Base-by-base conservation (phyloP, 2,113 vertebrate species). In the Triplophysa dalaica region DNA sequence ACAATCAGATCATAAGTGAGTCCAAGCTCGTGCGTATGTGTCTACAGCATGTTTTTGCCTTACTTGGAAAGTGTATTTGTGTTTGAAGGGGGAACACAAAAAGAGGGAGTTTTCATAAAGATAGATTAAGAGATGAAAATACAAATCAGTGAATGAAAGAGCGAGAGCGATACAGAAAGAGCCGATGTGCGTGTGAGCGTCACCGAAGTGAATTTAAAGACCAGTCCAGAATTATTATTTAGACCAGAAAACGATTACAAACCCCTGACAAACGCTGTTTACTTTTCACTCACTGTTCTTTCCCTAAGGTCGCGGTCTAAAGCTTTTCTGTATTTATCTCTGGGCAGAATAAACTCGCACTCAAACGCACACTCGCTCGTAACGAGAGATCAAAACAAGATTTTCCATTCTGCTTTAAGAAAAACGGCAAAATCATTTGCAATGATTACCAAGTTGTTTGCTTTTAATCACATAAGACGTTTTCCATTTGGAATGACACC, bases 121-220 rank as follows among this genome's bases (percentile, higher is more conserved):
- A 52, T 61, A 61, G 65, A n/a, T 65, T 26, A 68, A 43, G 29
- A 69, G 43, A 68, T 66, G 29, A 60, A 69, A 48, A 64, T 10
- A 52, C n/a, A 79, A 78, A 62, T 67, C 22, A 52, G 81, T 74
- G 62, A 60, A 41, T 70, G 82, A 65, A 19, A 48, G 54, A 50
- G 26, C 74, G 67, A 78, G 83, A 50, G 19, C 17, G 50, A 62
- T n/a, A 74, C 22, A 38, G 43, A 65, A 19, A 48, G 16, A 74
- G n/a, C 60, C 60, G 41, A 29, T 66, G 82, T 13, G 78, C 83
- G 67, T 61, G 52, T 12, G 86, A 85, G 86, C 79, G 85, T 86
- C 85, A 85, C 83, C 87, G 88, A 88, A 90, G 80, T 90, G 87
- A 91, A 91, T 92, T 92, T 86, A 88, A 87, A 85, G 89, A 84